Conservation (phyloP, 2,888 invertebrate genomes). For the Clepsis dumicolana region DNA sequence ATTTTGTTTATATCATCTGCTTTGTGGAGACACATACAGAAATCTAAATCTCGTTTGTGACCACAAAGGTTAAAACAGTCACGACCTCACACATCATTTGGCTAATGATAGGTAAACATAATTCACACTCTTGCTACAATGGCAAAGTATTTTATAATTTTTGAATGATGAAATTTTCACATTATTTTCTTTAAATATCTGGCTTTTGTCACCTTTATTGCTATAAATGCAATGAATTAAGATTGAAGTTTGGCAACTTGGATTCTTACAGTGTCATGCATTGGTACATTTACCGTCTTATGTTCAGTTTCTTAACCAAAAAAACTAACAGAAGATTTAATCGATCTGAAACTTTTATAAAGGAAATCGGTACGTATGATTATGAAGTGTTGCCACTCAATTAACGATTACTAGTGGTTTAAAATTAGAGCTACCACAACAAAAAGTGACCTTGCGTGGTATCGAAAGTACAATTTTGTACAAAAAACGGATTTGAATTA, state of each 20-base stretch:
- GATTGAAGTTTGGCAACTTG: too few species aligned
- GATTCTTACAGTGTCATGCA: too few species aligned
- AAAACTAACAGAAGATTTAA: background rate
- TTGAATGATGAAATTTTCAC: background rate
- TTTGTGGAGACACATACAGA: background rate
- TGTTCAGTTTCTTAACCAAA: background rate
- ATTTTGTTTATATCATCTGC: too few species aligned
- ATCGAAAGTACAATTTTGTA: conserved; percentile 40
- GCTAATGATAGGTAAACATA: background rate
- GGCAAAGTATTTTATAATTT: background rate
- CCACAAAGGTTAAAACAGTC: background rate
- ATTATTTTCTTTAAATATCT: background rate
- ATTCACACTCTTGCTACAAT: conserved; percentile 1
- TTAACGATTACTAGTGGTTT: conserved; percentile 33
- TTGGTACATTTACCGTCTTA: too few species aligned
- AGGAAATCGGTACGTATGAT: background rate
- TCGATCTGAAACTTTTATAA: background rate
- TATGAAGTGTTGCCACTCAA: conserved; percentile 39
- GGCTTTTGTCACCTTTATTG: too few species aligned
- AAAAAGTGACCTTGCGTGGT: conserved; percentile 35
- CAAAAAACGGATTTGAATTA: conserved; percentile 36
- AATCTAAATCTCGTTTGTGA: too few species aligned
- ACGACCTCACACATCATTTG: background rate
- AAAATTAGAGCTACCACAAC: conserved; percentile 24
- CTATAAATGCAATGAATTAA: too few species aligned